Percentiles rank a stretch among this genome's conserved stretches.
Evolutionary conservation across 1,140 invertebrate genomes (phyloP).

Genomic region (Temnothorax longispinosus): DNA sequence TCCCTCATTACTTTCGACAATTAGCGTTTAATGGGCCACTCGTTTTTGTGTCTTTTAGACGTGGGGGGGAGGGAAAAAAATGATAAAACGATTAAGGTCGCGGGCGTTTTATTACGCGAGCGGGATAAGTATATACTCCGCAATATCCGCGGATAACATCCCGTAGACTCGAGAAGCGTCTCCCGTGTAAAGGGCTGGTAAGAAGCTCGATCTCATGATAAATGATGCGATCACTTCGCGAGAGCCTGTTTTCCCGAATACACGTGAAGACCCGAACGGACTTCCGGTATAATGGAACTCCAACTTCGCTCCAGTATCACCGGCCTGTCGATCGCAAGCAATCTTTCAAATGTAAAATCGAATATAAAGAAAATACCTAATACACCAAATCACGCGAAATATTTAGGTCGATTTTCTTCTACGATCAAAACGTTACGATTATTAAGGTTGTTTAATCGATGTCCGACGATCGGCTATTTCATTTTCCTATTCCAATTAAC

Average conservation of each 20-base stretch:
- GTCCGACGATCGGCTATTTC: not conserved
- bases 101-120: constrained; percentile 35
- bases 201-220: constrained; percentile 51
- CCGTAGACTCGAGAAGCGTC: constrained; percentile 22
- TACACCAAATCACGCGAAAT: not conserved
- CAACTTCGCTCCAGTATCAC: constrained; percentile 14
- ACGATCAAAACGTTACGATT: not conserved
- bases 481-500: not conserved
- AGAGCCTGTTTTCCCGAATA: constrained; percentile 10
- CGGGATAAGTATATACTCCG: constrained; percentile 1
- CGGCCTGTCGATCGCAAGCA: constrained; percentile 31
- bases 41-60: constrained; percentile 21
- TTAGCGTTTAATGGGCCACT: constrained; percentile 60
- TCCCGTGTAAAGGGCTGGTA: not conserved
- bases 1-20: constrained; percentile 63
- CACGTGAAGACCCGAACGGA: constrained; percentile 6
- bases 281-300: constrained; percentile 49
- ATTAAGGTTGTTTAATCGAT: not conserved
- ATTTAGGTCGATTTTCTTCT: not conserved
- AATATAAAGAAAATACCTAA: not conserved
- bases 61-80: not conserved
- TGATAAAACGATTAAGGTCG: constrained; percentile 32
- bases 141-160: constrained; percentile 45
- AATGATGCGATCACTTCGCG: constrained; percentile 36
- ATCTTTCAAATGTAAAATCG: not conserved